These are phyloP conservation scores for Cathartes aura DNA, from an alignment of 2,113 vertebrate genomes.

Conservation along the genomic window DNA sequence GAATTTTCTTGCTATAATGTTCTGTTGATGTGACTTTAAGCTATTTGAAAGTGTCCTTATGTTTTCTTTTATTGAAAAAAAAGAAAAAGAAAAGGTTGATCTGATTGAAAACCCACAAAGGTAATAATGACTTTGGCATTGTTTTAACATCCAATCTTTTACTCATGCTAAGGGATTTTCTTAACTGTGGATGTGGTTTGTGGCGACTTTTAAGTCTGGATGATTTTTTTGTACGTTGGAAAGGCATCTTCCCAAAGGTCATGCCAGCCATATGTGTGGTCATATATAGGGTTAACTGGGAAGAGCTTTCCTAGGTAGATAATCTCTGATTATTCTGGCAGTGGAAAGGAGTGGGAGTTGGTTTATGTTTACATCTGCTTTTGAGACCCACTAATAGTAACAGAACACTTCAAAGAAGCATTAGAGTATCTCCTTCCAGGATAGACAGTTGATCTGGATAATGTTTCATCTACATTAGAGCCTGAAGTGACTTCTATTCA, in stretches of 20 bases:
- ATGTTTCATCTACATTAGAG: background rate
- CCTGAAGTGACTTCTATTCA: background rate
- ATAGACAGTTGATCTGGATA: background rate
- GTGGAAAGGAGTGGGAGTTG: background rate
- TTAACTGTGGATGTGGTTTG: background rate
- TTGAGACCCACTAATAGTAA: background rate
- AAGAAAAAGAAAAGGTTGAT: background rate
- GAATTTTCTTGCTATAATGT: background rate
- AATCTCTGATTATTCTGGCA: background rate
- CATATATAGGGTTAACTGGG: background rate
- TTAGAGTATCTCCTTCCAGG: background rate
- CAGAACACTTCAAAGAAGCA: background rate
- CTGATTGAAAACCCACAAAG: background rate
- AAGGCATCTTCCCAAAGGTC: background rate
- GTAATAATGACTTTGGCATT: background rate
- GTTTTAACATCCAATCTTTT: background rate
- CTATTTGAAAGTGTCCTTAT: background rate
- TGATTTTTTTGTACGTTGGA: background rate
- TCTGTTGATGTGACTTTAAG: background rate
- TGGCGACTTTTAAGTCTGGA: background rate
- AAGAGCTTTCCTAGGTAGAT: background rate
- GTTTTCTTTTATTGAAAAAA: background rate
- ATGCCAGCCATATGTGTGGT: background rate
- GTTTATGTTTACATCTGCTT: background rate
- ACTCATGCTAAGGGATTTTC: background rate